Conservation (phyloP, 2,888 invertebrate genomes). For the Caenorhabditis sp. region DNA sequence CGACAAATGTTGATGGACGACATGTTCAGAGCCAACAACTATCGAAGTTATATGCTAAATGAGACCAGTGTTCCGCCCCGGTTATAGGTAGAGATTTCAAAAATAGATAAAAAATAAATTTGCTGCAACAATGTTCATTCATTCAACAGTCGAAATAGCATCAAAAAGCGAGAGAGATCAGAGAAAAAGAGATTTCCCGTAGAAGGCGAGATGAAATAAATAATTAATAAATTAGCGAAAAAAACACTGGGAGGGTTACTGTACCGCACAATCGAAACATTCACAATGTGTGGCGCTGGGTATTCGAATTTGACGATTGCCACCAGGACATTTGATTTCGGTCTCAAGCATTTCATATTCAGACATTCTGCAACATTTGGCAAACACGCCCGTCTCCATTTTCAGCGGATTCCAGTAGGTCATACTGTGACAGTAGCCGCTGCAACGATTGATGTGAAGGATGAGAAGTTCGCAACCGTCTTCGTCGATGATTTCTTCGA, state of each 20-base stretch:
- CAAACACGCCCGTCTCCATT: conserved; percentile 40
- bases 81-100: conserved; percentile 11
- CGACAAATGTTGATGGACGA: conserved; percentile 45
- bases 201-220: too few species aligned
- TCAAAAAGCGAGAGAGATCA: conserved; percentile 4
- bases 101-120: not conserved
- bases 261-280: conserved; percentile 60
- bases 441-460: conserved; percentile 60
- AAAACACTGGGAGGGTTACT: not conserved
- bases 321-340: conserved; percentile 50
- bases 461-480: conserved; percentile 62
- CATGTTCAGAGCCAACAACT: conserved; percentile 45
- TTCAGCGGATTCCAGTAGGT: conserved; percentile 58
- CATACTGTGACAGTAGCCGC: conserved; percentile 58
- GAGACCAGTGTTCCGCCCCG: conserved; percentile 49
- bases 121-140: not conserved
- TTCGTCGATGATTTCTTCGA: conserved; percentile 60
- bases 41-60: conserved; percentile 45
- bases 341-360: conserved; percentile 60
- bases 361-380: conserved; percentile 61
- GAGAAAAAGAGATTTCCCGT: not conserved
- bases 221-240: too few species aligned
- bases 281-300: conserved; percentile 60
- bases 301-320: conserved; percentile 48
- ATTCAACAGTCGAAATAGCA: too few species aligned